Base-by-base conservation (phyloP, 2,797 vertebrate genomes). In the Gobio occitaniae region DNA sequence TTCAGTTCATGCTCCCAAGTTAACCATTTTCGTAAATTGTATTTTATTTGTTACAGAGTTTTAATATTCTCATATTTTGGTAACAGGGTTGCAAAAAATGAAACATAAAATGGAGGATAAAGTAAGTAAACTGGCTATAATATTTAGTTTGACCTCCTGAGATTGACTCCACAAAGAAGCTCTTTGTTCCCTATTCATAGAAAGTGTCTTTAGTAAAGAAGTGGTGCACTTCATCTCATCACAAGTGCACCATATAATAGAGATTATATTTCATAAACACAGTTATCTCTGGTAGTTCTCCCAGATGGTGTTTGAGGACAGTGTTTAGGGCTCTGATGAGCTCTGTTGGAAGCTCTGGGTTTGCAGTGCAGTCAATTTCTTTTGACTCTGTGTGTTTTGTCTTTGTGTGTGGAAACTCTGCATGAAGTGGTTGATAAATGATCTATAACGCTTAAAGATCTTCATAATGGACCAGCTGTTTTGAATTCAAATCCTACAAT, bases 221-320 rank as follows among this genome's bases (percentile, higher is more conserved):
- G 75, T 44, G 13, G 36, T 44, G 21, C 36, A 17, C 54, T 38
- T 38, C 54, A 59, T 56, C 54, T 76, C 74, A 38, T 76, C 48
- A 25, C 11, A n/a, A 59, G 54, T 41, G 75, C 32, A 77, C 10
- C 0, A 13, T 21, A 10, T 21, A 75, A 48, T 48, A 10, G 3
- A 72, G n/a, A 44, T 8, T 44, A 61, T 38, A 61, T 78, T 47
- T 61, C 38, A 78, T 41, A 78, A 59, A 6, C 76, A n/a, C 54
- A 41, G 25, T 52, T 74, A 50, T 74, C 71, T 32, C 25, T 19
- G 7, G 47, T 47, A 50, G 47, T 17, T 11, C 32, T 72, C 13
- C n/a, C 7, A 3, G 47, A 9, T 32, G 70, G 1, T 74, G 47
- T 50, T 29, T 74, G 16, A 52, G 16, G 8, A 48, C n/a, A n/a